Percentiles rank a stretch among this genome's conserved stretches.
These are phyloP conservation scores for Anableps anableps DNA, from an alignment of 2,797 vertebrate genomes.

Conservation along the genomic window DNA sequence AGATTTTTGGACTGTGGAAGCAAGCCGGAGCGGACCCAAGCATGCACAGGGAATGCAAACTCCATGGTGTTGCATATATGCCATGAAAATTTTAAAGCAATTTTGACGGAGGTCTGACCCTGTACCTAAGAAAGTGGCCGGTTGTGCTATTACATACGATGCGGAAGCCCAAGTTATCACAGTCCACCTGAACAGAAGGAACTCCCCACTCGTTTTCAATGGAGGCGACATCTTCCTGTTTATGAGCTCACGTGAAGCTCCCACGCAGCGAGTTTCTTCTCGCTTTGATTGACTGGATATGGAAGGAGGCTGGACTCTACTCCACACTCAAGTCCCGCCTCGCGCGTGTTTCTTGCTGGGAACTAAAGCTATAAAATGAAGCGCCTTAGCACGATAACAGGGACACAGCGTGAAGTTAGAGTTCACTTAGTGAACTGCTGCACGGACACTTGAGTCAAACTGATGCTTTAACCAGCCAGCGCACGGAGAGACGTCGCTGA, in stretches of 20 bases:
- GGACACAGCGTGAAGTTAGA: slow-evolving; percentile 39
- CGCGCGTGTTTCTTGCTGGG: slow-evolving; percentile 29
- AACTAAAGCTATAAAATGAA: slow-evolving; percentile 79
- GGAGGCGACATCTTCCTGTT: not conserved
- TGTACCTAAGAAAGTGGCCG: not conserved
- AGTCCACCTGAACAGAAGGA: not conserved
- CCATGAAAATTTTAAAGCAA: not conserved
- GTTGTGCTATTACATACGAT: not conserved
- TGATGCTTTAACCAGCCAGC: slow-evolving; percentile 34
- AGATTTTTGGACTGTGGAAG: no score
- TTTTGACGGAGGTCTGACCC: not conserved
- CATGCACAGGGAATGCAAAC: no score
- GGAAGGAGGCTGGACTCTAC: slow-evolving; percentile 51
- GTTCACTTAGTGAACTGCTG: slow-evolving; percentile 37
- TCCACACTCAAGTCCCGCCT: slow-evolving; percentile 74
- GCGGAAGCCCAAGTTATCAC: not conserved
- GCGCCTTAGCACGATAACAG: slow-evolving; percentile 47
- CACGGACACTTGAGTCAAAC: not conserved
- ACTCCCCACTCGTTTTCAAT: not conserved
- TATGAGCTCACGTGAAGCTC: not conserved
- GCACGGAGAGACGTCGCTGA: slow-evolving; percentile 17
- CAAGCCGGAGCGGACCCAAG: no score
- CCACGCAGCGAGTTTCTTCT: slow-evolving; percentile 42
- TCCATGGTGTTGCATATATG: no score
- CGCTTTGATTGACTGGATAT: slow-evolving; percentile 14